phyloP scores from a whole-genome alignment of 2,113 vertebrate species.

The Thamnaconus septentrionalis region DNA sequence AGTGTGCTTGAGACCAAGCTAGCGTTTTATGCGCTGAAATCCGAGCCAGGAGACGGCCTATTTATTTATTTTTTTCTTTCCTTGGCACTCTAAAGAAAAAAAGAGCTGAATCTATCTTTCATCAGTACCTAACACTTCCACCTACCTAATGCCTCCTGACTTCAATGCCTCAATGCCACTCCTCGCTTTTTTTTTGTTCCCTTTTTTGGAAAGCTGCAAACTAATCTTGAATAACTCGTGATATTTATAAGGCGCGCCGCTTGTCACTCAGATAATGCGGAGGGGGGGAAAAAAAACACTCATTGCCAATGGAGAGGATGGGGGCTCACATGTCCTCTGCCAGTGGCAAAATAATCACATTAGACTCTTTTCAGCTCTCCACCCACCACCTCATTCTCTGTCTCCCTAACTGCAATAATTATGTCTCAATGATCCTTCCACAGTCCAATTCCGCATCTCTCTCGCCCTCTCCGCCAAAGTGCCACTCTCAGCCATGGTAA shows the following conservation, averaged over 20 bases:
- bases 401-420: slow-evolving; percentile 46
- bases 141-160: slow-evolving; percentile 7
- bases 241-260: slow-evolving; percentile 18
- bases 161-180: neutral
- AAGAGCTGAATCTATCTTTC: slow-evolving; percentile 2
- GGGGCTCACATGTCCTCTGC: slow-evolving; percentile 18
- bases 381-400: slow-evolving; percentile 41
- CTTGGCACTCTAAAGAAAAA: neutral
- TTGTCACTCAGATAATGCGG: slow-evolving; percentile 14
- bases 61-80: neutral
- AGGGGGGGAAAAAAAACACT: neutral
- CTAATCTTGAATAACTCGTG: slow-evolving; percentile 23
- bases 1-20: slow-evolving; percentile 29
- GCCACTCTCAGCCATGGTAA: slow-evolving; percentile 47
- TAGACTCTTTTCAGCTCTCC: slow-evolving; percentile 43
- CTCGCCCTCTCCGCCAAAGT: slow-evolving; percentile 37
- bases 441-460: slow-evolving; percentile 16
- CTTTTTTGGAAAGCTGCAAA: neutral
- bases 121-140: slow-evolving; percentile 10
- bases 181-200: too few species aligned
- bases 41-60: neutral
- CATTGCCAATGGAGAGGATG: neutral
- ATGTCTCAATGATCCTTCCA: slow-evolving; percentile 50
- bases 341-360: slow-evolving; percentile 48
- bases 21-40: slow-evolving; percentile 18